phyloP scores from a whole-genome alignment of 2,113 vertebrate species.

The Symphodus melops region DNA sequence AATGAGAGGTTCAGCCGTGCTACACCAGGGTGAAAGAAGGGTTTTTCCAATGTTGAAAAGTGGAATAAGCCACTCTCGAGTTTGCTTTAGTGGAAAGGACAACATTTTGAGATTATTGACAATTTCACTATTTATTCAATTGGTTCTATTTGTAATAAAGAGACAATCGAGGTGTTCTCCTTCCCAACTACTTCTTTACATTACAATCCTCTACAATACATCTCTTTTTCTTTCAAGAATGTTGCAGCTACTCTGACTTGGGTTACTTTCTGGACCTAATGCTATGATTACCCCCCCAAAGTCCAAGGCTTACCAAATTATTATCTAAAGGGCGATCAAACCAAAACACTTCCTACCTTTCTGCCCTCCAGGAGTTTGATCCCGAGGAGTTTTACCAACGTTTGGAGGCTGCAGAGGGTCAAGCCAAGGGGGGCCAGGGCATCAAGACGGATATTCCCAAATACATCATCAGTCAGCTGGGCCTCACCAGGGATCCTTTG shows the following conservation, averaged over 20 bases:
- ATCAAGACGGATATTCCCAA: slow-evolving; percentile 93
- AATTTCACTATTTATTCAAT: too few species aligned
- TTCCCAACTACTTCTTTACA: too few species aligned
- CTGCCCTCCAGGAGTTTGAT: slow-evolving; percentile 89
- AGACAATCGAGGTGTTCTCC: too few species aligned
- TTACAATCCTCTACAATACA: too few species aligned
- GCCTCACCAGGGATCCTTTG: slow-evolving; percentile 91
- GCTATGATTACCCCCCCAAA: background rate
- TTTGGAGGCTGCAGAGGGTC: slow-evolving; percentile 92
- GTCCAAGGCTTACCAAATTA: background rate
- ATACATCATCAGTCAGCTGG: slow-evolving; percentile 94
- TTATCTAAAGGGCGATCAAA: background rate
- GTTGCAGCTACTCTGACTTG: too few species aligned
- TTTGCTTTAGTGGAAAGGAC: background rate
- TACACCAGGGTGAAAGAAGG: slow-evolving; percentile 23
- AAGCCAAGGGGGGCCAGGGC: slow-evolving; percentile 91
- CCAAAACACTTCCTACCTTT: background rate
- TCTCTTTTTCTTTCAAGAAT: too few species aligned
- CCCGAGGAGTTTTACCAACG: slow-evolving; percentile 96
- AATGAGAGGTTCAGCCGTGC: slow-evolving; percentile 21
- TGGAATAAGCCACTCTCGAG: background rate
- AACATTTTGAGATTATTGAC: too few species aligned
- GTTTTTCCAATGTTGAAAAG: background rate
- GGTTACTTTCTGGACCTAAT: background rate
- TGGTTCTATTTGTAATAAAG: too few species aligned